These are phyloP conservation scores for Champsocephalus esox DNA, from an alignment of 2,797 vertebrate species.

Conservation along the genomic window DNA sequence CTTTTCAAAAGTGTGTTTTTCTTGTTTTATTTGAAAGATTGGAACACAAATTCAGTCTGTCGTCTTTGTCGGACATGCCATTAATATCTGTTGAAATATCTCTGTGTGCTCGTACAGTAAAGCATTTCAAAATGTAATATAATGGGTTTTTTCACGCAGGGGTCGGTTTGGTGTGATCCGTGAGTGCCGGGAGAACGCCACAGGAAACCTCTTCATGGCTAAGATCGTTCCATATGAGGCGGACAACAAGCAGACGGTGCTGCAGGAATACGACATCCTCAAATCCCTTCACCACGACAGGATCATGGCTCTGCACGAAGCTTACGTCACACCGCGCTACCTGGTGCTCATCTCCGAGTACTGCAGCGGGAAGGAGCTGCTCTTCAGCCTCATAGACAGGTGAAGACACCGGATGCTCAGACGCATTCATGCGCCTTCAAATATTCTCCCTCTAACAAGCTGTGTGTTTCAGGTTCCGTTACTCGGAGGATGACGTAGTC, in stretches of 20 bases:
- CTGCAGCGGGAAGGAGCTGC: slow-evolving; percentile 95
- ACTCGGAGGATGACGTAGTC: slow-evolving; percentile 97
- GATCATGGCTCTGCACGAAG: slow-evolving; percentile 96
- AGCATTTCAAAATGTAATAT: not conserved
- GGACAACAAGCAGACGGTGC: slow-evolving; percentile 89
- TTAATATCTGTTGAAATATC: not conserved
- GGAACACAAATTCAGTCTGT: not conserved
- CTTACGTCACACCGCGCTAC: slow-evolving; percentile 97
- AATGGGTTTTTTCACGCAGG: slow-evolving; percentile 71
- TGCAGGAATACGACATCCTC: slow-evolving; percentile 97
- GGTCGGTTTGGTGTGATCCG: slow-evolving; percentile 97
- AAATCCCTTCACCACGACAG: slow-evolving; percentile 94
- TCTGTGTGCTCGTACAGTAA: not conserved
- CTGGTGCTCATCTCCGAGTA: slow-evolving; percentile 96
- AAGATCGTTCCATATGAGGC: slow-evolving; percentile 96
- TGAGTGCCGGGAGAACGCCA: slow-evolving; percentile 95
- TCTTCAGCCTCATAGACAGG: slow-evolving; percentile 96
- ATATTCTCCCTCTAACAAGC: not conserved
- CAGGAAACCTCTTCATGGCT: slow-evolving; percentile 94
- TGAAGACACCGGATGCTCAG: slow-evolving; percentile 51
- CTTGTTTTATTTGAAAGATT: not conserved
- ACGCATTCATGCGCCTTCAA: not conserved
- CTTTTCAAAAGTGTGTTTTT: too few relatives aligned
- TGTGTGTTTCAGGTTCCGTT: slow-evolving; percentile 89
- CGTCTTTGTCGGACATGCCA: not conserved